phyloP scores from a whole-genome alignment of 2,113 vertebrate genomes.

The Pelvicachromis taeniatus region DNA sequence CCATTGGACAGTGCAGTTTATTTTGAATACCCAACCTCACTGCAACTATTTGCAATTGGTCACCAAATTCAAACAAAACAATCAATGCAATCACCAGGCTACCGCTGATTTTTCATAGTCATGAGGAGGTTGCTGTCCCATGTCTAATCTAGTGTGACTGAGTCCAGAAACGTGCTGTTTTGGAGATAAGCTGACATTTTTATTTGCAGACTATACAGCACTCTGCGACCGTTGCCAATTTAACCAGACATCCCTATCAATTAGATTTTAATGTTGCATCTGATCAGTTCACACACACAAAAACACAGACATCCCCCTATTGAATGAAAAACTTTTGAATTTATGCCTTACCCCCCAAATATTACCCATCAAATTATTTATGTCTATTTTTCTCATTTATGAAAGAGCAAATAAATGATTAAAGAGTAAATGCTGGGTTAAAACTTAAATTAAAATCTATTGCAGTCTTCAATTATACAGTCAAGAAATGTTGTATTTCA shows the following conservation, averaged over 20 bases:
- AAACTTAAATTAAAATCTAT: neutral
- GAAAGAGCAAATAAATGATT: neutral
- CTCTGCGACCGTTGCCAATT: neutral
- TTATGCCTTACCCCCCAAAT: neutral
- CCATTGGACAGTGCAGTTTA: too few species aligned
- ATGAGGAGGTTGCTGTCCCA: neutral
- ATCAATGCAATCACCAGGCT: neutral
- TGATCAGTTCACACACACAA: neutral
- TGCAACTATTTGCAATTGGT: too few species aligned
- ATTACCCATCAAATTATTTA: neutral
- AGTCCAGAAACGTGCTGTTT: neutral
- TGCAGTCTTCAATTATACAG: neutral
- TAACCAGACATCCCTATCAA: neutral
- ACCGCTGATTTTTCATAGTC: neutral
- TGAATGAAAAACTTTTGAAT: neutral
- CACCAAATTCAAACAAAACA: neutral
- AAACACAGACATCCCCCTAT: neutral
- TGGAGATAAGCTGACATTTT: neutral
- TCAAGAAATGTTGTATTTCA: neutral
- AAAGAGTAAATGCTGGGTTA: neutral
- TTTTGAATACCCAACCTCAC: too few species aligned
- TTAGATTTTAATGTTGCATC: neutral
- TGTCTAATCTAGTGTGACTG: neutral
- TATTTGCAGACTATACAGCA: neutral
- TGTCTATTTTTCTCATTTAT: neutral